A percentile compares a stretch with the other conserved stretches of the same genome.
phyloP scores from a whole-genome alignment of 2,888 invertebrate genomes.

The Drosophila longiperda region DNA sequence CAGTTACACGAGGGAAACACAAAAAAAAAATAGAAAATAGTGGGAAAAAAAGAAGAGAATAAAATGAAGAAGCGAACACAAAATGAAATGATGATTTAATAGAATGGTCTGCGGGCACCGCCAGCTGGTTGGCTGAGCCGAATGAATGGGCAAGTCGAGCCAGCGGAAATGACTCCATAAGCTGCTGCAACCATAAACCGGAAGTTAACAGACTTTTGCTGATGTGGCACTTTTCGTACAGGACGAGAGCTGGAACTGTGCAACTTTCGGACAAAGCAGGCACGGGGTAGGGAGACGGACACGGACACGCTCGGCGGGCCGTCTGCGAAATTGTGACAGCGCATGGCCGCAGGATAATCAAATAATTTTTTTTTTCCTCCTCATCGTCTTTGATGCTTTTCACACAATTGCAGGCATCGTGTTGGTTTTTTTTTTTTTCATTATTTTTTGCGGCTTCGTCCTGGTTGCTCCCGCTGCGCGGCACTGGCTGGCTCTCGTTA shows the following conservation, averaged over 20 bases:
- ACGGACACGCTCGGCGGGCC: slow-evolving; percentile 69
- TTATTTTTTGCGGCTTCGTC: slow-evolving; percentile 39
- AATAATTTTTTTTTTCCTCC: slow-evolving; percentile 73
- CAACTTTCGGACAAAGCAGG: slow-evolving; percentile 18
- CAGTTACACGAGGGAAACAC: slow-evolving; percentile 17
- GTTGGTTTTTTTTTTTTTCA: neutral
- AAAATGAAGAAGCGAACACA: slow-evolving; percentile 40
- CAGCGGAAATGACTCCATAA: slow-evolving; percentile 79
- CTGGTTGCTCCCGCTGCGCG: slow-evolving; percentile 40
- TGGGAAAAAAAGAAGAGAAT: slow-evolving; percentile 3
- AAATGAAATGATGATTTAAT: slow-evolving; percentile 83
- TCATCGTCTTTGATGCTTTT: slow-evolving; percentile 39
- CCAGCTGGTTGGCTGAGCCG: slow-evolving; percentile 71
- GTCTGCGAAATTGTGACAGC: slow-evolving; percentile 82
- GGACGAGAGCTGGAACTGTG: slow-evolving; percentile 8
- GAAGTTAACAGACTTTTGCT: slow-evolving; percentile 84
- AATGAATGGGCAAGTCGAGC: slow-evolving; percentile 74
- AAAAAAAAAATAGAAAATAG: slow-evolving; percentile 13
- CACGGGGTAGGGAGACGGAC: slow-evolving; percentile 9
- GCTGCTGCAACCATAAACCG: slow-evolving; percentile 81
- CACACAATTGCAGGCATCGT: slow-evolving; percentile 50
- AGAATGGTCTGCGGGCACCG: slow-evolving; percentile 79
- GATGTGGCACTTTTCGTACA: slow-evolving; percentile 78
- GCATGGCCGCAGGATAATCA: slow-evolving; percentile 83
- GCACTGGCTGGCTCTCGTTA: slow-evolving; percentile 60